phyloP scores from a whole-genome alignment of 1,140 invertebrate species.

The Drosophila azteca region DNA sequence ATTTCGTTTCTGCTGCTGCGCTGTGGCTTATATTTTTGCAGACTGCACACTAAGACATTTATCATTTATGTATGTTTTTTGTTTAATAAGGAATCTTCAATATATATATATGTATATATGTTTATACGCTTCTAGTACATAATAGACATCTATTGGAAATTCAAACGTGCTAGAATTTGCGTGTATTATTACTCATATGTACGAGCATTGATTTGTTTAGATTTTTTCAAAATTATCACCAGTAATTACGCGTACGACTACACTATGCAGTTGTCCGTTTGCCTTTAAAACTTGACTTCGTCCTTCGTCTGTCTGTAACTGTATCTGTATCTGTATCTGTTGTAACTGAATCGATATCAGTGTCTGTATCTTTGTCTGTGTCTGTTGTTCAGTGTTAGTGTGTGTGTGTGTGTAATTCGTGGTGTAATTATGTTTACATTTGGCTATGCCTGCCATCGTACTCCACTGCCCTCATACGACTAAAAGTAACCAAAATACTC shows the following conservation, averaged over 20 bases:
- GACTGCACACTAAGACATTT: constrained; percentile 53
- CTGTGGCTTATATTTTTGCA: constrained; percentile 29
- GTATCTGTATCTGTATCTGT: constrained; percentile 35
- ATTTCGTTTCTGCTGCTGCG: constrained; percentile 46
- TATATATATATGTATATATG: constrained; percentile 42
- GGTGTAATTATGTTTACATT: constrained; percentile 73
- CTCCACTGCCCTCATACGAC: constrained; percentile 36
- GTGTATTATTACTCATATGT: constrained; percentile 47
- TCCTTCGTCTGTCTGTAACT: constrained; percentile 52
- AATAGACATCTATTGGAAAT: constrained; percentile 78
- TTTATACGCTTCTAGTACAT: constrained; percentile 51
- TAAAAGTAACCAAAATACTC: constrained; percentile 43
- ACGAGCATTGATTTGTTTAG: constrained; percentile 50
- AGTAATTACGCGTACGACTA: constrained; percentile 81
- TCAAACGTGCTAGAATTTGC: constrained; percentile 68
- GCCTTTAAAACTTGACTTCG: constrained; percentile 56
- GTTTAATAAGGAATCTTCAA: constrained; percentile 47
- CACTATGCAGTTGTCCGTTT: constrained; percentile 79
- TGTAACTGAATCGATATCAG: too few relatives aligned
- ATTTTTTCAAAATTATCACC: constrained; percentile 77
- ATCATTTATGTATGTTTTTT: constrained; percentile 32
- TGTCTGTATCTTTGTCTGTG: constrained; percentile 41
- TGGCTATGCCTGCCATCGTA: constrained; percentile 39
- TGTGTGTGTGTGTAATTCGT: constrained; percentile 75
- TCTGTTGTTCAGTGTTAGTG: constrained; percentile 32